Evolutionary conservation across 2,888 invertebrate genomes (phyloP).

Genomic region (Altica lythri): DNA sequence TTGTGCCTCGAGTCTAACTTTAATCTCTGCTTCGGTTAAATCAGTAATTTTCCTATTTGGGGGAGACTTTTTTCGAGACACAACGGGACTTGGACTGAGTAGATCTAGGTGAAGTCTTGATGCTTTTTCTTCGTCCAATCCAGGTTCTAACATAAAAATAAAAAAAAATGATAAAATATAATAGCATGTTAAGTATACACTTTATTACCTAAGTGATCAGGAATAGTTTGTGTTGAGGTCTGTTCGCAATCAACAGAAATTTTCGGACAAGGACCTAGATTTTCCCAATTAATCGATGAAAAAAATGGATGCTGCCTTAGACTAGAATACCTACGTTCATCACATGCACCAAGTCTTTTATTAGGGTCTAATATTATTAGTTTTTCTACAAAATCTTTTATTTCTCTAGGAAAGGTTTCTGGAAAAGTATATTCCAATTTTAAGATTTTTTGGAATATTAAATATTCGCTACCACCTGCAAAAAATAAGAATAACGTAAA

Average conservation of each 20-base stretch:
- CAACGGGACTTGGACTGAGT: conserved; percentile 27
- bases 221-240: background rate
- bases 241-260: conserved; percentile 64
- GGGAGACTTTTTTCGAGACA: conserved; percentile 50
- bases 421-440: conserved; percentile 91
- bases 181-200: too few relatives aligned
- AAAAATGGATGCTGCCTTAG: conserved; percentile 90
- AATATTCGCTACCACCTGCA: conserved; percentile 84
- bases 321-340: conserved; percentile 75
- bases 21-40: conserved; percentile 69
- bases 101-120: conserved; percentile 54
- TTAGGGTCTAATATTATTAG: conserved; percentile 81
- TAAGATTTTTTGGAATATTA: conserved; percentile 94
- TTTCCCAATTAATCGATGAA: conserved; percentile 75
- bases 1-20: conserved; percentile 71
- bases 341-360: conserved; percentile 81
- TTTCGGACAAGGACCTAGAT: conserved; percentile 79
- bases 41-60: conserved; percentile 62
- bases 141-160: conserved; percentile 90
- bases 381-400: conserved; percentile 86
- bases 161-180: too few relatives aligned
- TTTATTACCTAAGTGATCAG: conserved; percentile 6
- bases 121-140: conserved; percentile 81
- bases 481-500: conserved; percentile 73
- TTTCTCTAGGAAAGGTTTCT: conserved; percentile 83